Evolutionary conservation across 1,140 invertebrate genomes (phyloP).

Genomic region (Diprion similis): DNA sequence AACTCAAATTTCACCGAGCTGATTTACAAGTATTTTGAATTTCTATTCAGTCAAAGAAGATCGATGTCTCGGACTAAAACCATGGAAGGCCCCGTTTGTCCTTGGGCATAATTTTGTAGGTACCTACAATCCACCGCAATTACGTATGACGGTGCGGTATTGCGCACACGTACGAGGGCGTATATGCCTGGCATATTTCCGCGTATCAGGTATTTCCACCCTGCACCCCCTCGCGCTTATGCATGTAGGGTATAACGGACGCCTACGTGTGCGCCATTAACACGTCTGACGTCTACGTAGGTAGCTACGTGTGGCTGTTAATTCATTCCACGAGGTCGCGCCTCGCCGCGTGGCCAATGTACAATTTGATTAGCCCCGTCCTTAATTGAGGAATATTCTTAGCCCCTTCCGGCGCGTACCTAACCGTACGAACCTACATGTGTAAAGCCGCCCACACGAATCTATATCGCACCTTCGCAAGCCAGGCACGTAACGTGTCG

Average conservation of each 20-base stretch:
- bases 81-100: too few species aligned
- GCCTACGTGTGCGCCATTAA: too few species aligned
- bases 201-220: too few species aligned
- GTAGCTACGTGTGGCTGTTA: background rate
- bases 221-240: too few species aligned
- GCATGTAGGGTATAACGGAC: too few species aligned
- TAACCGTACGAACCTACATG: background rate
- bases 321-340: background rate
- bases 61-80: too few species aligned
- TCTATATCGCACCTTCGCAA: background rate
- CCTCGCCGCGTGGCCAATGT: background rate
- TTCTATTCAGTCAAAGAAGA: too few species aligned
- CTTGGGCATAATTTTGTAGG: too few species aligned
- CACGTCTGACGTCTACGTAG: background rate
- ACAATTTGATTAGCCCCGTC: background rate
- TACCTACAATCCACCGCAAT: too few species aligned
- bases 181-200: background rate
- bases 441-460: too few species aligned
- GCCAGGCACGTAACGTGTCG: background rate
- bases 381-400: conserved; percentile 8
- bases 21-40: too few species aligned
- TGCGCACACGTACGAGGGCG: background rate
- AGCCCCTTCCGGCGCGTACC: background rate
- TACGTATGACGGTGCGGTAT: background rate
- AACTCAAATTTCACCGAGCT: too few species aligned